These are phyloP conservation scores for Formica exsecta DNA, from an alignment of 1,140 invertebrate genomes.

Conservation along the genomic window DNA sequence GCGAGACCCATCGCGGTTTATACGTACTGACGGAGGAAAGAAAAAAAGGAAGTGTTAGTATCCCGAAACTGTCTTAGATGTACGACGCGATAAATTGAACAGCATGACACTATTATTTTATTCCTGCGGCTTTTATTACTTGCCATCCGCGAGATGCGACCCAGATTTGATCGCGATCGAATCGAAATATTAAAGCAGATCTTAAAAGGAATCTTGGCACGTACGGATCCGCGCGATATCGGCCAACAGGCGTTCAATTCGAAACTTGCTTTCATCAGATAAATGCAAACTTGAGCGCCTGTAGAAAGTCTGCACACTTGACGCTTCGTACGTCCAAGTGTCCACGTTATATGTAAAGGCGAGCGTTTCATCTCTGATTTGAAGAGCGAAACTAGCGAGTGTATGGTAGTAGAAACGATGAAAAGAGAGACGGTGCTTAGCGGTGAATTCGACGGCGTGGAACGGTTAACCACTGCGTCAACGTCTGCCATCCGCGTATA, in stretches of 20 bases:
- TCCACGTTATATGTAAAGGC: background rate
- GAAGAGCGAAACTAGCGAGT: background rate
- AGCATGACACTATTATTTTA: background rate
- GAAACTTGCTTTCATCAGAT: background rate
- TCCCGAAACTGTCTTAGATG: constrained; percentile 11
- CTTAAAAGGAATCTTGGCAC: no score
- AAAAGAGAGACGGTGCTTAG: constrained; percentile 23
- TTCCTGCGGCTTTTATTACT: background rate
- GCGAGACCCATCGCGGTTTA: constrained; percentile 42
- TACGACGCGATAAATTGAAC: constrained; percentile 17
- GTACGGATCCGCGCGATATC: no score
- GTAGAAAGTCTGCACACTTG: background rate
- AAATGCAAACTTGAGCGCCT: background rate
- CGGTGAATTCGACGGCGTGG: background rate
- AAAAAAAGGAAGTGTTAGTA: background rate
- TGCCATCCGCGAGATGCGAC: background rate
- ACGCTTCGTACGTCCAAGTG: background rate
- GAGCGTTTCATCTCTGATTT: constrained; percentile 18
- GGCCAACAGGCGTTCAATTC: no score
- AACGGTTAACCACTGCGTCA: constrained; percentile 37
- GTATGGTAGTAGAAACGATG: background rate
- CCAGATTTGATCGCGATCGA: background rate
- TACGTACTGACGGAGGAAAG: background rate
- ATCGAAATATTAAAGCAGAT: background rate
- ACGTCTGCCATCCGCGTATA: constrained; percentile 31